Conservation (phyloP, 2,888 invertebrate genomes). For the Spodoptera picta region DNA sequence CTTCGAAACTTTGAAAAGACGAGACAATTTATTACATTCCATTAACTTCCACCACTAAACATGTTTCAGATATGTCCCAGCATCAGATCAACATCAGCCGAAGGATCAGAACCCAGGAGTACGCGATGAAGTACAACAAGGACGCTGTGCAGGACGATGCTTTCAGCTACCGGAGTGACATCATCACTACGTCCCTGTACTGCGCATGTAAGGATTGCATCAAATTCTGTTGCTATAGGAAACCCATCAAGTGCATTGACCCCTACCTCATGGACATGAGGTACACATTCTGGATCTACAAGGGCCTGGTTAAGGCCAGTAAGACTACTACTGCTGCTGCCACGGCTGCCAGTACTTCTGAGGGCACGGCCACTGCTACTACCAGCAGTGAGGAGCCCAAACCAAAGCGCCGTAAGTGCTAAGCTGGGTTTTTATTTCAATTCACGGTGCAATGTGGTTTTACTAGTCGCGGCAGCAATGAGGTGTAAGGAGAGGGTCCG, state of each 20-base stretch:
- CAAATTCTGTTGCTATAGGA: constrained; percentile 28
- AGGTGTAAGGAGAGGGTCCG: no score
- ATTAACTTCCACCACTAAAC: background rate
- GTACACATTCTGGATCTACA: constrained; percentile 32
- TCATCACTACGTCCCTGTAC: constrained; percentile 1
- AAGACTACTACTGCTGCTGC: constrained; percentile 8
- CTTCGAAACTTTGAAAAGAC: no score
- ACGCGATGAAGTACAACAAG: constrained; percentile 8
- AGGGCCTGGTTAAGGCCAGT: constrained; percentile 25
- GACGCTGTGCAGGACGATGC: constrained; percentile 16
- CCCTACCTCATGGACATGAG: constrained; percentile 39
- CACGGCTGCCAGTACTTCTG: background rate
- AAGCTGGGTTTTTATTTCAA: background rate
- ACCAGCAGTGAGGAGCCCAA: background rate
- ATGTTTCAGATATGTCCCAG: constrained; percentile 29
- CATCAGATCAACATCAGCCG: constrained; percentile 19
- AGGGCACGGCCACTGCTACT: background rate
- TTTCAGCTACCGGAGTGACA: constrained; percentile 21
- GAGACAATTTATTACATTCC: background rate
- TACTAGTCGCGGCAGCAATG: no score
- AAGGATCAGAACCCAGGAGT: constrained; percentile 28
- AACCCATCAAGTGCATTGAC: constrained; percentile 34
- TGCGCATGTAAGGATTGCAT: constrained; percentile 31
- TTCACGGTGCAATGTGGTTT: no score
- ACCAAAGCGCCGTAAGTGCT: constrained; percentile 12